Percentiles rank a stretch among this genome's conserved stretches.
These are phyloP conservation scores for Paramormyrops kingsleyae DNA, from an alignment of 2,113 vertebrate species.

Conservation along the genomic window DNA sequence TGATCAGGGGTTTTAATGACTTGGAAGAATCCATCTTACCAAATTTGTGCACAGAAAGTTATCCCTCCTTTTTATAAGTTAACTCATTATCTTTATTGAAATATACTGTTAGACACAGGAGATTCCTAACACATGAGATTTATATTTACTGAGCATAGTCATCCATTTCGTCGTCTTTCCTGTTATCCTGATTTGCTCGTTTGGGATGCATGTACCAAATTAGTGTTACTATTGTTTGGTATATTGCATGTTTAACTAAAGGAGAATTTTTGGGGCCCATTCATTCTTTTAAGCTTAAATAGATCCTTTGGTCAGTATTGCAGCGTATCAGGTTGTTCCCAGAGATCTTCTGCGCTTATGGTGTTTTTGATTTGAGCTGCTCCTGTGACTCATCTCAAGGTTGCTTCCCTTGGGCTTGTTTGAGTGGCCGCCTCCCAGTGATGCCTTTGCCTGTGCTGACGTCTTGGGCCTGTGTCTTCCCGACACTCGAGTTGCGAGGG, in stretches of 20 bases:
- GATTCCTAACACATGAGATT: neutral
- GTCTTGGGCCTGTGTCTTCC: neutral
- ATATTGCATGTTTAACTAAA: neutral
- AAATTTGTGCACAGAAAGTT: neutral
- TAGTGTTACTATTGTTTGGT: neutral
- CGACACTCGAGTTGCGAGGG: neutral
- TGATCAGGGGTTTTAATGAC: neutral
- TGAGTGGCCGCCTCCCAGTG: neutral
- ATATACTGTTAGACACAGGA: neutral
- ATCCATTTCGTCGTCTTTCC: neutral
- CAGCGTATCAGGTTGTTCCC: neutral
- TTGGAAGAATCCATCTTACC: neutral
- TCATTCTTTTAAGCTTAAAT: neutral
- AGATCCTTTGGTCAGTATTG: neutral
- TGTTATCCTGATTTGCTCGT: neutral
- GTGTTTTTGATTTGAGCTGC: neutral
- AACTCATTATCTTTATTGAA: neutral
- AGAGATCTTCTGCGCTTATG: neutral
- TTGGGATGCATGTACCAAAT: neutral
- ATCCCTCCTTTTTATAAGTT: neutral
- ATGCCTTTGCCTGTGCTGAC: neutral
- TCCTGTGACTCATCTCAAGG: neutral
- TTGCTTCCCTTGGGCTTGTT: neutral
- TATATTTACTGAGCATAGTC: neutral
- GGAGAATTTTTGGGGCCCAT: neutral